A percentile compares a stretch with the other conserved stretches of the same genome.
Conservation (phyloP, 1,140 invertebrate genomes). For the Trichoplusia ni region DNA sequence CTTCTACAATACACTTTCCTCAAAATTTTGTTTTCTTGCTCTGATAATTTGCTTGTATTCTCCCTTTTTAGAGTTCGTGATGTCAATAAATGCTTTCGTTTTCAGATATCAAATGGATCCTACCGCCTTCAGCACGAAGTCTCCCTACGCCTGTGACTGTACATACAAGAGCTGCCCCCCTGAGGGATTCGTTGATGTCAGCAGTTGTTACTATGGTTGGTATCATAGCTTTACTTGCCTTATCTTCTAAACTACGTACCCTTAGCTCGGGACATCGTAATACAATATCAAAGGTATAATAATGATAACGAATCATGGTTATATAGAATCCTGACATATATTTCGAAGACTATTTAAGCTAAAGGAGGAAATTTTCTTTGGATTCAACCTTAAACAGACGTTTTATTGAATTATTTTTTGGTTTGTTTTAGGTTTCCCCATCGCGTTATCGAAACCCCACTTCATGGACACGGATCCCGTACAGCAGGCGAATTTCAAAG, state of each 20-base stretch:
- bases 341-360: too few species aligned
- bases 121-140: constrained; percentile 55
- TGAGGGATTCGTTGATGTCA: constrained; percentile 86
- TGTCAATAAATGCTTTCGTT: constrained; percentile 5
- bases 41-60: too few species aligned
- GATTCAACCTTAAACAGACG: too few species aligned
- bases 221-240: background rate
- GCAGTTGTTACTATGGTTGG: constrained; percentile 86
- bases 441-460: constrained; percentile 89
- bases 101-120: constrained; percentile 56
- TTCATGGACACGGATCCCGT: constrained; percentile 86
- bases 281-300: too few species aligned
- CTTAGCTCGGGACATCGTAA: too few species aligned
- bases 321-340: too few species aligned
- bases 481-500: constrained; percentile 83
- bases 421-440: constrained; percentile 84
- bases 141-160: constrained; percentile 62
- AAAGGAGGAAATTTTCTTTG: too few species aligned
- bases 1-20: background rate
- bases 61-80: background rate
- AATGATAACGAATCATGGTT: too few species aligned
- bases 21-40: background rate
- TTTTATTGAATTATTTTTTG: too few species aligned
- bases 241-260: too few species aligned
- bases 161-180: constrained; percentile 82